Evolutionary conservation across 1,140 invertebrate species (phyloP), one percentile per base, ranked within the genome.

Genomic region (Psix sp.): DNA sequence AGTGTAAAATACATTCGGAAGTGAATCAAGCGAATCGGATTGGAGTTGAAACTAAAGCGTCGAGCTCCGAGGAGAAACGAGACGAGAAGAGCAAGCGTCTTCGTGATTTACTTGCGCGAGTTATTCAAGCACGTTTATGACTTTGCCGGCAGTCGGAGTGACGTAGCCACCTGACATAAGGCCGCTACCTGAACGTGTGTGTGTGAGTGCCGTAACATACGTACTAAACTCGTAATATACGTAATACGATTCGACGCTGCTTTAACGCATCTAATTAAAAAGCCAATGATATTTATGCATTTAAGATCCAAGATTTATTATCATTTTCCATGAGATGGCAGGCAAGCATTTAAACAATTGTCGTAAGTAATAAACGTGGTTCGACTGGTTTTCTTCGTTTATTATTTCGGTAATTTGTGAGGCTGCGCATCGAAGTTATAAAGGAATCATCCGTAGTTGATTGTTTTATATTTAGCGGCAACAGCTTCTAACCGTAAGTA

Each of bases 81-180:
- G 40, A 62, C 67, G 62, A 71, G 66, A 65, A 56, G 52, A 51
- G 59, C 59, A 18, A 66, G 60, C 74, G 49, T 62, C 56, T 63
- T 68, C 62, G 62, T 77, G 74, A 77, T 73, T 77, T 73, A 77
- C 68, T 67, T 68, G 68, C 63, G 74, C 63, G 74, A 67, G 74
- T 72, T 76, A 71, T 66, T 63, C 48, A 62, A 68, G 63, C 68
- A 70, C 74, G 63, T 77, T 77, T 77, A 77, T 73, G 74, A 77
- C 65, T 70, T 60, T 60, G 48, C 65, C 42, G 59, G 73, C 52
- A 75, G 73, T 70, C 73, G 65, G 73, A 66, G 66, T 75, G 60
- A 75, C 73, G 66, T 54, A 36, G 54, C 73, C 59, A 71, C 70
- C 68, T 70, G 63, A 63, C 63, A 65, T 65, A 59, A 60, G 46